A percentile compares a stretch with the other conserved stretches of the same genome.
Evolutionary conservation across 1,140 invertebrate species (phyloP).

Genomic region (Brachionus calyciflorus): DNA sequence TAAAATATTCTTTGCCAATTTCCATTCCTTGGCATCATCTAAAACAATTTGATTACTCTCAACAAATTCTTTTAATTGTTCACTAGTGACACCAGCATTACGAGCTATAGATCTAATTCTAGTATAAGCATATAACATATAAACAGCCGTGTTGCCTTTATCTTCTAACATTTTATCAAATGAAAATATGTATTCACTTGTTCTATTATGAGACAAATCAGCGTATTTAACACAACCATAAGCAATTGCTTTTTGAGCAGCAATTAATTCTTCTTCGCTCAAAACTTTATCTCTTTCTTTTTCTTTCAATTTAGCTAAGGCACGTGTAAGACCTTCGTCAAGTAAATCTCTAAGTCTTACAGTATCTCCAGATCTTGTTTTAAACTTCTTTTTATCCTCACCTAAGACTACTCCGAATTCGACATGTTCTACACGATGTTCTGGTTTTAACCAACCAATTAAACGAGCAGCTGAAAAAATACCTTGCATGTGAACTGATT

Average conservation of each 20-base stretch:
- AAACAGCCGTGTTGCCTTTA: slow-evolving; percentile 96
- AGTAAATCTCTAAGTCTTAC: slow-evolving; percentile 84
- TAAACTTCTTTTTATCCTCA: slow-evolving; percentile 96
- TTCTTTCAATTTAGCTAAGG: slow-evolving; percentile 80
- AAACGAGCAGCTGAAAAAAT: slow-evolving; percentile 63
- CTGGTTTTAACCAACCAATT: slow-evolving; percentile 69
- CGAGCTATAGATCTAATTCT: slow-evolving; percentile 80
- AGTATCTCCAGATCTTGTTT: slow-evolving; percentile 94
- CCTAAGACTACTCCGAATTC: slow-evolving; percentile 94
- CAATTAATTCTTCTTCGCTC: slow-evolving; percentile 74
- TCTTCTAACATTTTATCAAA: slow-evolving; percentile 99
- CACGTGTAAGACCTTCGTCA: slow-evolving; percentile 83
- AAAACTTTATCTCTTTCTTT: slow-evolving; percentile 83
- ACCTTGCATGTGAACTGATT: slow-evolving; percentile 79
- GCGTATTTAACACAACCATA: slow-evolving; percentile 99
- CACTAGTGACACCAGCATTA: slow-evolving; percentile 67
- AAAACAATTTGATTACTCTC: slow-evolving; percentile 68
- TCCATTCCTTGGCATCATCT: slow-evolving; percentile 88
- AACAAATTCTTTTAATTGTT: slow-evolving; percentile 52
- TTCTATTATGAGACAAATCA: slow-evolving; percentile 87
- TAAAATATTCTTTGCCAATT: slow-evolving; percentile 76
- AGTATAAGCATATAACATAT: slow-evolving; percentile 90
- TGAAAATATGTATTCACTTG: slow-evolving; percentile 94
- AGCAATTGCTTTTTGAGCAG: slow-evolving; percentile 83
- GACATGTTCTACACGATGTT: slow-evolving; percentile 77